phyloP scores from a whole-genome alignment of 2,888 invertebrate genomes.

The Arrhopalites spinosus region DNA sequence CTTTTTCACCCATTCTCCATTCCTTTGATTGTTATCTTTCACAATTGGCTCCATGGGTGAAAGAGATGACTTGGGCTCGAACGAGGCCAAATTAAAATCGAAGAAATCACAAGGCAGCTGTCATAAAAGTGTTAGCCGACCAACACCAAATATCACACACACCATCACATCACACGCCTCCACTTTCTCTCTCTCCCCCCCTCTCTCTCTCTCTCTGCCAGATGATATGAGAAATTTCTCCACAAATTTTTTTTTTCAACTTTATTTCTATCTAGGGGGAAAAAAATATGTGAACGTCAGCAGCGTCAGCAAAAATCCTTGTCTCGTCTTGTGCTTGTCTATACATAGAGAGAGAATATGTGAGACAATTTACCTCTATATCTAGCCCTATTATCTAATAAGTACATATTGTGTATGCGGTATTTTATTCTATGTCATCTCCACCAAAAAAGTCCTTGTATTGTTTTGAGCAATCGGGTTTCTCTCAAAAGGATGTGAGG shows the following conservation, averaged over 20 bases:
- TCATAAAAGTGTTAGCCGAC: slow-evolving; percentile 26
- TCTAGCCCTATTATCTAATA: too few relatives aligned
- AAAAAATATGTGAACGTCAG: neutral
- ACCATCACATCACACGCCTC: neutral
- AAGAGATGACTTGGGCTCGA: slow-evolving; percentile 4
- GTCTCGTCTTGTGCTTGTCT: neutral
- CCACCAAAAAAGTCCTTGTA: too few relatives aligned
- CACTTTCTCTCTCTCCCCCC: too few relatives aligned
- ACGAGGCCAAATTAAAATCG: slow-evolving; percentile 23
- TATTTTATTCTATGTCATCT: too few relatives aligned
- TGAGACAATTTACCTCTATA: too few relatives aligned
- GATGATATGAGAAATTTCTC: neutral
- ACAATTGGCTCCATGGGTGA: slow-evolving; percentile 13
- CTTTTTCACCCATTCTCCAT: neutral
- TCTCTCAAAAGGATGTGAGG: too few relatives aligned
- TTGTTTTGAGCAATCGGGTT: too few relatives aligned
- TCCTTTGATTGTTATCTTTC: slow-evolving; percentile 19
- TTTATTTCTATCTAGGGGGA: neutral
- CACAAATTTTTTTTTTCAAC: neutral
- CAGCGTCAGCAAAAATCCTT: neutral
- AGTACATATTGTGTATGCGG: too few relatives aligned
- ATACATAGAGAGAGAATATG: too few relatives aligned
- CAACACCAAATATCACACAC: neutral
- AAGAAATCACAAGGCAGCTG: slow-evolving; percentile 29
- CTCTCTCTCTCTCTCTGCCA: neutral